A percentile compares a stretch with the other conserved stretches of the same genome.
Conservation (phyloP, 2,797 vertebrate genomes). For the Rachycentron canadum region DNA sequence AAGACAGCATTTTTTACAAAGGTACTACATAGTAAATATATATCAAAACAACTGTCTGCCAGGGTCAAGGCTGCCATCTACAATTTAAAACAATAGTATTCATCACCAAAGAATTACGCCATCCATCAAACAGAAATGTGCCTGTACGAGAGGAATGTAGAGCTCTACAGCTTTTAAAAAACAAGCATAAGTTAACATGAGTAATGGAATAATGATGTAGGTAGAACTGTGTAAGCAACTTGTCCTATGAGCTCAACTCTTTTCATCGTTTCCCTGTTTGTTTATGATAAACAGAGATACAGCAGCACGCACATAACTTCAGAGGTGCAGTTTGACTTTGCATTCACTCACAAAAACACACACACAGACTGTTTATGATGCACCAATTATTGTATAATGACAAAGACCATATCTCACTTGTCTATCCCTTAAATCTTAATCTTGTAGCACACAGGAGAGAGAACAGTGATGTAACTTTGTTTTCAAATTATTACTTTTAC, state of each 20-base stretch:
- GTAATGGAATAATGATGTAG: constrained; percentile 24
- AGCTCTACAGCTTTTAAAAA: constrained; percentile 10
- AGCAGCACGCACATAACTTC: constrained; percentile 17
- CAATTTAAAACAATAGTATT: constrained; percentile 47
- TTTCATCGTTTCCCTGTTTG: constrained; percentile 44
- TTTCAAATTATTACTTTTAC: constrained; percentile 2
- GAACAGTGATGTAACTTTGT: constrained; percentile 37
- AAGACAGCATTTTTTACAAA: background rate
- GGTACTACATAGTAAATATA: background rate
- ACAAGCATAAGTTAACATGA: constrained; percentile 10
- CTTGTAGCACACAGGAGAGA: constrained; percentile 31
- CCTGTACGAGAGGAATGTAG: background rate
- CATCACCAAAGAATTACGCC: constrained; percentile 8
- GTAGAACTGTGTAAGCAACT: background rate
- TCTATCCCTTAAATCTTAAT: constrained; percentile 56
- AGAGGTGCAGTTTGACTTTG: constrained; percentile 3
- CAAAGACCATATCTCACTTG: constrained; percentile 59
- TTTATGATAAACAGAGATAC: constrained; percentile 69
- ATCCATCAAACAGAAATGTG: constrained; percentile 31
- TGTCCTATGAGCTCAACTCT: background rate
- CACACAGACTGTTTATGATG: constrained; percentile 29
- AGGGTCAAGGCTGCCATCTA: constrained; percentile 74
- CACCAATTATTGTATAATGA: constrained; percentile 39
- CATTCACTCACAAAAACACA: constrained; percentile 17
- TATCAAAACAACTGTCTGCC: constrained; percentile 9